Evolutionary conservation across 1,140 invertebrate species (phyloP).

Genomic region (Acromyrmex echinatior): DNA sequence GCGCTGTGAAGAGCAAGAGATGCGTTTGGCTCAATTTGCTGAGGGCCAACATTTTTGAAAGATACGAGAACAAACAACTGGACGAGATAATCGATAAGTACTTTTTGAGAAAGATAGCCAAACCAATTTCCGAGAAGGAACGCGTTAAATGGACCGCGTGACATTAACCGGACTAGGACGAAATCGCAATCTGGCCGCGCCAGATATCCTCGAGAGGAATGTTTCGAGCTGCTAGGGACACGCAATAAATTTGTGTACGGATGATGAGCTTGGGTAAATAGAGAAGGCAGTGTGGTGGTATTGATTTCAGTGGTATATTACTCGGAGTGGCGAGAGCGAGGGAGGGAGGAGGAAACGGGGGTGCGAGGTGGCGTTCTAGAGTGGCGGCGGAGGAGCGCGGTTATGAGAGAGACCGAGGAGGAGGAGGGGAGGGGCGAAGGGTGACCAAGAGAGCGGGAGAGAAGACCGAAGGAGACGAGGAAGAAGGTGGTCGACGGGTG

Average conservation of each 20-base stretch:
- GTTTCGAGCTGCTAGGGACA: constrained; percentile 68
- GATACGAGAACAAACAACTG: background rate
- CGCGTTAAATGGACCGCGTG: constrained; percentile 52
- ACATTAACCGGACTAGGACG: constrained; percentile 46
- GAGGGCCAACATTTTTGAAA: background rate
- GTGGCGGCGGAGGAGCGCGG: too few relatives aligned
- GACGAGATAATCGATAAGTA: constrained; percentile 35
- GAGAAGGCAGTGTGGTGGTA: constrained; percentile 81
- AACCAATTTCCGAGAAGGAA: constrained; percentile 48
- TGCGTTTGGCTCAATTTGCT: background rate
- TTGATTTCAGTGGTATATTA: constrained; percentile 83
- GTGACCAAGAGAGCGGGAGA: too few relatives aligned
- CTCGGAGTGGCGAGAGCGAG: constrained; percentile 74
- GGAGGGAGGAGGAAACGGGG: background rate
- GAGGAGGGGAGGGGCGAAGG: too few relatives aligned
- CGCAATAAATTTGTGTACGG: constrained; percentile 82
- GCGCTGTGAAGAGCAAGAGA: background rate
- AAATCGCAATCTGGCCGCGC: constrained; percentile 70
- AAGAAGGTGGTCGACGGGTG: too few relatives aligned
- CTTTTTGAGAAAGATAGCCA: constrained; percentile 41
- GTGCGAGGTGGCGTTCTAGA: too few relatives aligned
- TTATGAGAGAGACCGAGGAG: too few relatives aligned
- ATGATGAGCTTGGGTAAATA: constrained; percentile 81
- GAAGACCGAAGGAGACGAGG: too few relatives aligned
- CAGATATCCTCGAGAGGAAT: constrained; percentile 56